A percentile compares a stretch with the other conserved stretches of the same genome.
phyloP scores from a whole-genome alignment of 2,888 invertebrate species.

The Lasioglossum morio region DNA sequence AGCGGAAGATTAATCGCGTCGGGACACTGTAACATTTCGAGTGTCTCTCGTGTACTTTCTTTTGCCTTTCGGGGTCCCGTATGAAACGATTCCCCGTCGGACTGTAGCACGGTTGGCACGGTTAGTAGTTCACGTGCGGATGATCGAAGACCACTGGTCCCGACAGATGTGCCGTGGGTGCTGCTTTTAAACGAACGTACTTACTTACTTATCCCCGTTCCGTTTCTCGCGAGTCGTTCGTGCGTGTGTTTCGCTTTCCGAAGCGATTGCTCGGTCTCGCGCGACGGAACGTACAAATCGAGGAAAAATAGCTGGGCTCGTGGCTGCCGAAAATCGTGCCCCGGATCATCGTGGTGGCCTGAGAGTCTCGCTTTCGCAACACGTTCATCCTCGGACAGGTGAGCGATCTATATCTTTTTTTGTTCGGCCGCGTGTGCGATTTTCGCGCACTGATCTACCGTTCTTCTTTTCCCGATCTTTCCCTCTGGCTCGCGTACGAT shows the following conservation, averaged over 20 bases:
- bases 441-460: background rate
- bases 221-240: background rate
- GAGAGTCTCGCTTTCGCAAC: constrained; percentile 20
- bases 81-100: constrained; percentile 26
- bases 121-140: constrained; percentile 44
- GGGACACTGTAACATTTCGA: background rate
- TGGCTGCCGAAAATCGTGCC: constrained; percentile 37
- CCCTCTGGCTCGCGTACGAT: background rate
- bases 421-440: background rate
- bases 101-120: constrained; percentile 21
- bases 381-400: constrained; percentile 54
- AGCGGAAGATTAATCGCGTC: background rate
- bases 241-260: background rate
- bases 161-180: constrained; percentile 42
- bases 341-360: constrained; percentile 45
- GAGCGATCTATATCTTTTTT: constrained; percentile 33
- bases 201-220: background rate
- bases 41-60: background rate
- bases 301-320: constrained; percentile 22
- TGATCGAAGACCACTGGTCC: constrained; percentile 32
- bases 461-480: background rate
- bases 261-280: background rate
- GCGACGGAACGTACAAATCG: background rate
- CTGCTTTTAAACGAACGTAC: background rate
- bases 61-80: background rate